phyloP scores from a whole-genome alignment of 2,888 invertebrate genomes.

The Sphaerophoria taeniata region DNA sequence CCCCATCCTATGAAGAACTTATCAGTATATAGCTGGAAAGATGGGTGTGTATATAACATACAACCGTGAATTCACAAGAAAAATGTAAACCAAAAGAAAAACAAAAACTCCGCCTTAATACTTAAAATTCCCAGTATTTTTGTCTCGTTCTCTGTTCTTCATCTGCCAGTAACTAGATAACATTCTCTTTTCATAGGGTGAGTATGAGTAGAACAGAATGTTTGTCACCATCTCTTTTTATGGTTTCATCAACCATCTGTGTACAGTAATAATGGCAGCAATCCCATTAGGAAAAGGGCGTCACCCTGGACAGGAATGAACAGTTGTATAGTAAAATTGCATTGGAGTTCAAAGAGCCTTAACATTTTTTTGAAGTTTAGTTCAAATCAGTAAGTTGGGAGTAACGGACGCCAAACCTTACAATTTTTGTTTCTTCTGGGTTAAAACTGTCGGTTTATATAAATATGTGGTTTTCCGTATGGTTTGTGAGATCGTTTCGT shows the following conservation, averaged over 20 bases:
- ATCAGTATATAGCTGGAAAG: constrained; percentile 23
- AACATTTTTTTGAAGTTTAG: constrained; percentile 79
- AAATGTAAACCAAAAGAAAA: constrained; percentile 78
- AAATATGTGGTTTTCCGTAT: constrained; percentile 43
- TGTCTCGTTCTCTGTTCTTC: neutral
- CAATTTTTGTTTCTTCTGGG: constrained; percentile 37
- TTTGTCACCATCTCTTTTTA: constrained; percentile 27
- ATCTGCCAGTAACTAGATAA: too few relatives aligned
- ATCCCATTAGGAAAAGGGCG: constrained; percentile 51
- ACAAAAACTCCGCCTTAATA: constrained; percentile 79
- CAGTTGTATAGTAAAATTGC: constrained; percentile 30
- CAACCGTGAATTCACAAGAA: constrained; percentile 81
- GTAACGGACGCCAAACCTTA: constrained; percentile 76
- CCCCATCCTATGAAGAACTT: constrained; percentile 12
- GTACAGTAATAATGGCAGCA: constrained; percentile 49
- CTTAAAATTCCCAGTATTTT: constrained; percentile 69
- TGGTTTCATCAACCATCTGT: constrained; percentile 28
- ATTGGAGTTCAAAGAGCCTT: constrained; percentile 79
- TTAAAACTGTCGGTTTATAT: constrained; percentile 19
- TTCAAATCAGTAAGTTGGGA: constrained; percentile 81
- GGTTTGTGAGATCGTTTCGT: constrained; percentile 67
- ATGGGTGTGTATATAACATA: constrained; percentile 49
- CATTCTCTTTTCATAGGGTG: too few relatives aligned
- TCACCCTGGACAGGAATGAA: constrained; percentile 18
- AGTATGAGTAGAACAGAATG: constrained; percentile 25